phyloP scores from a whole-genome alignment of 1,140 invertebrate species.

The Sipha flava region DNA sequence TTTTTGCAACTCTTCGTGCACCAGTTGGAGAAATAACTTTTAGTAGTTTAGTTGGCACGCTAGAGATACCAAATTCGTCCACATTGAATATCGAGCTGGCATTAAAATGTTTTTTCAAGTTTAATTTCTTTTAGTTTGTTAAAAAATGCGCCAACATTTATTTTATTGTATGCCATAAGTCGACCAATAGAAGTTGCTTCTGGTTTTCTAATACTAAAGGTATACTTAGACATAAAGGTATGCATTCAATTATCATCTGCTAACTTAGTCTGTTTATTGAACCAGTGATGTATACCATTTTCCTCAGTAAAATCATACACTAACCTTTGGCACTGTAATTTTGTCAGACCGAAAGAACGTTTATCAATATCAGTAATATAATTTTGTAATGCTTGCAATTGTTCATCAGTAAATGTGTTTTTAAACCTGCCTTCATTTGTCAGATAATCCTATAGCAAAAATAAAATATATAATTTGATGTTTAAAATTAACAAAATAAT shows the following conservation, averaged over 20 bases:
- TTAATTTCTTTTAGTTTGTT: not conserved
- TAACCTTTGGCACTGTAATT: not conserved
- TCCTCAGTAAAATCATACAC: not conserved
- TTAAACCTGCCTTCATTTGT: not conserved
- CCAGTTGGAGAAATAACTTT: not conserved
- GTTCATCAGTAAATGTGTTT: not conserved
- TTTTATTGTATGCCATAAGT: not conserved
- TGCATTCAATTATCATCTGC: constrained; percentile 26
- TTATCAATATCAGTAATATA: not conserved
- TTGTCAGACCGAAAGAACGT: not conserved
- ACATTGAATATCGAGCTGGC: not conserved
- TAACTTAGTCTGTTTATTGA: not conserved
- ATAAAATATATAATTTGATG: not conserved
- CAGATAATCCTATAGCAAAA: not conserved
- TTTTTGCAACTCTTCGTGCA: not conserved
- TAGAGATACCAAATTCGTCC: not conserved
- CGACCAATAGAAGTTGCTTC: not conserved
- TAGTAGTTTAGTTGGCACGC: not conserved
- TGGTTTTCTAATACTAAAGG: not conserved
- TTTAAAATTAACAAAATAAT: too few species aligned
- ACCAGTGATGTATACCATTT: not conserved
- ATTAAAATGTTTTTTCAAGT: not conserved
- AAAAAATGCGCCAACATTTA: too few species aligned
- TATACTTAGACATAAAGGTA: not conserved
- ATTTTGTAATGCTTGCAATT: not conserved